A percentile compares a stretch with the other conserved stretches of the same genome.
phyloP scores from a whole-genome alignment of 2,113 vertebrate genomes.

The Tachysurus fulvidraco region DNA sequence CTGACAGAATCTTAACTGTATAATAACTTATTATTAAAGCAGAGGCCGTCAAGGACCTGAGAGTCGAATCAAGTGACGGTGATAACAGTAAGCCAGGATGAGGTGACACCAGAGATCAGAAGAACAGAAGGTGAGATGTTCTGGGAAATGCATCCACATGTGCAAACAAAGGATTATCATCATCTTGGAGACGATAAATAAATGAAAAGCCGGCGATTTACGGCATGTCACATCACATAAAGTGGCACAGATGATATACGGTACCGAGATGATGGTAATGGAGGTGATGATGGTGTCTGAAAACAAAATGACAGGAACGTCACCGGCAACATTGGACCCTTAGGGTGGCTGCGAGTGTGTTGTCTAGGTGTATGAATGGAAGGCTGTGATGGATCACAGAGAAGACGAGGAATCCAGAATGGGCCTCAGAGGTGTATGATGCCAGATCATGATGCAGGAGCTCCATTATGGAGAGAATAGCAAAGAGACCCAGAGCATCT shows the following conservation, averaged over 20 bases:
- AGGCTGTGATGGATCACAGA: slow-evolving; percentile 13
- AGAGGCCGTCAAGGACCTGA: neutral
- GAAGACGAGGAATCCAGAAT: neutral
- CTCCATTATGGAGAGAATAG: slow-evolving; percentile 4
- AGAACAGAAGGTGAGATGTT: neutral
- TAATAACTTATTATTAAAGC: neutral
- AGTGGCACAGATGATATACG: neutral
- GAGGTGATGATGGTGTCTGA: slow-evolving; percentile 36
- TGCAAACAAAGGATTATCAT: neutral
- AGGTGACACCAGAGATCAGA: neutral
- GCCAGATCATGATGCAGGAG: slow-evolving; percentile 37
- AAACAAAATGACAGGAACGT: slow-evolving; percentile 33
- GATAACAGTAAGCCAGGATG: neutral
- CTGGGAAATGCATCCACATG: neutral
- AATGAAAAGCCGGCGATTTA: slow-evolving; percentile 1
- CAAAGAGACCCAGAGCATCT: neutral
- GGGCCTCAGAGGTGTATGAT: slow-evolving; percentile 11
- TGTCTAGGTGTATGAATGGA: neutral
- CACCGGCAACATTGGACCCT: neutral
- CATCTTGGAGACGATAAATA: slow-evolving; percentile 12
- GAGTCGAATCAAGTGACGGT: neutral
- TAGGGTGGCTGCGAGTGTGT: neutral
- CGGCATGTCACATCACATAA: slow-evolving; percentile 15
- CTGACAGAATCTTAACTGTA: neutral
- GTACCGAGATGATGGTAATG: slow-evolving; percentile 31